Conservation (phyloP, 2,113 vertebrate genomes). For the Corythaeola cristata region DNA sequence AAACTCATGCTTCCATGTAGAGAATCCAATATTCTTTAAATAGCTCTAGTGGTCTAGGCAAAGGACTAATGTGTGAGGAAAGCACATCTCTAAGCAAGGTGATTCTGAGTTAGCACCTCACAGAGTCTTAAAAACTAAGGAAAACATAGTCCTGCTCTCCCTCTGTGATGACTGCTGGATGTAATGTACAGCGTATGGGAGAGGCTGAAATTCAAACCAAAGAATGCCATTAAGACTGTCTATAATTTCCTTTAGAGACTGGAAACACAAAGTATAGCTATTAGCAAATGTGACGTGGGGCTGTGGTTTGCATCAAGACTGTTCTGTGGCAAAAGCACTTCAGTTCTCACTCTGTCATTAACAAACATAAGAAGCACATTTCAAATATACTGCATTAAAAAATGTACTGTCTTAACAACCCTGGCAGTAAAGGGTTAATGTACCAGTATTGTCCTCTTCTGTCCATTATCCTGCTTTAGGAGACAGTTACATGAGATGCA, state of each 20-base stretch:
- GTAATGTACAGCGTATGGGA: not conserved
- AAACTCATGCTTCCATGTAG: not conserved
- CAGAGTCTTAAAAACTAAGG: not conserved
- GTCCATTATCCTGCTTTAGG: not conserved
- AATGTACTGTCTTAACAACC: not conserved
- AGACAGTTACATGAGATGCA: not conserved
- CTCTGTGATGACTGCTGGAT: not conserved
- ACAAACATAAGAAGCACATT: not conserved
- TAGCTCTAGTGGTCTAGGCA: not conserved
- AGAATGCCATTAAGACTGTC: not conserved
- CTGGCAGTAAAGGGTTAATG: not conserved
- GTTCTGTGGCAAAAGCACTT: not conserved
- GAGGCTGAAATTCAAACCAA: not conserved
- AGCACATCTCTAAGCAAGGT: not conserved
- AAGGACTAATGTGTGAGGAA: not conserved
- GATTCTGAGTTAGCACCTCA: slow-evolving; percentile 23
- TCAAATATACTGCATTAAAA: not conserved
- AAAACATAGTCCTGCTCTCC: not conserved
- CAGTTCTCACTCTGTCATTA: not conserved
- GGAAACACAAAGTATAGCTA: not conserved
- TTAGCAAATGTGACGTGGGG: not conserved
- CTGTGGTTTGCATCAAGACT: not conserved
- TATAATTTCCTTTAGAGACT: not conserved
- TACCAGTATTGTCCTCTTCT: not conserved
- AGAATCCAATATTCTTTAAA: slow-evolving; percentile 13